phyloP scores from a whole-genome alignment of 1,140 invertebrate species.

The Drosophila sulfurigaster region DNA sequence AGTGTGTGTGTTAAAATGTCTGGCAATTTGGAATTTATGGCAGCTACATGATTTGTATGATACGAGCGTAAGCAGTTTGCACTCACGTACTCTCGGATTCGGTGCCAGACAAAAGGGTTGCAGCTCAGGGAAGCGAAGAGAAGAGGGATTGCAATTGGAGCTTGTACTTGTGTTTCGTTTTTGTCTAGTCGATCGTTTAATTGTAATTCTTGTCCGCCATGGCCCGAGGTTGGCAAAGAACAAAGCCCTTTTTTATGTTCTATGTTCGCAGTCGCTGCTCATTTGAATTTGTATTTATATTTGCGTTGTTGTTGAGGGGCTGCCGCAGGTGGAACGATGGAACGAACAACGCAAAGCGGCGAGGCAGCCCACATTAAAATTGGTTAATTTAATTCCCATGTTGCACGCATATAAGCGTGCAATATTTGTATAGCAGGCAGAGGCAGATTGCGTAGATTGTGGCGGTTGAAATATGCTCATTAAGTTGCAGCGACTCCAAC shows the following conservation, averaged over 20 bases:
- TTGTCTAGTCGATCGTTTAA: conserved; percentile 78
- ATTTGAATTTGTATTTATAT: conserved; percentile 65
- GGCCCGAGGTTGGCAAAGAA: conserved; percentile 24
- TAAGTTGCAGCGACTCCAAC: conserved; percentile 49
- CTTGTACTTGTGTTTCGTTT: conserved; percentile 25
- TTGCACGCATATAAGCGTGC: conserved; percentile 7
- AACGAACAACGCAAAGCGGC: no score
- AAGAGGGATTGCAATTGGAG: conserved; percentile 9
- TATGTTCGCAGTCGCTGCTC: conserved; percentile 47
- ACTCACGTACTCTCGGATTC: conserved; percentile 67
- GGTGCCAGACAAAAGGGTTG: conserved; percentile 39
- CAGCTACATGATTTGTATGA: conserved; percentile 83
- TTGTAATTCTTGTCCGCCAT: conserved; percentile 74
- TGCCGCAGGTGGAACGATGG: background rate
- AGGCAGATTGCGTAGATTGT: background rate
- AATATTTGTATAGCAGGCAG: conserved; percentile 25
- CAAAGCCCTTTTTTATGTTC: conserved; percentile 48
- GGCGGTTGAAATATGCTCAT: conserved; percentile 64
- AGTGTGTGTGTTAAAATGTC: conserved; percentile 60
- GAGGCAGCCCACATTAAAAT: conserved; percentile 48
- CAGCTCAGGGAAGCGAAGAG: no score
- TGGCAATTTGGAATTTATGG: conserved; percentile 84
- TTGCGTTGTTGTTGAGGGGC: background rate
- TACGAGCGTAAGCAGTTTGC: conserved; percentile 80
- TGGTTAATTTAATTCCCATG: conserved; percentile 79